Evolutionary conservation across 35 echinoderm and acorn worm genomes (phyloP).

Genomic region (Strongylocentrotus purpuratus): DNA sequence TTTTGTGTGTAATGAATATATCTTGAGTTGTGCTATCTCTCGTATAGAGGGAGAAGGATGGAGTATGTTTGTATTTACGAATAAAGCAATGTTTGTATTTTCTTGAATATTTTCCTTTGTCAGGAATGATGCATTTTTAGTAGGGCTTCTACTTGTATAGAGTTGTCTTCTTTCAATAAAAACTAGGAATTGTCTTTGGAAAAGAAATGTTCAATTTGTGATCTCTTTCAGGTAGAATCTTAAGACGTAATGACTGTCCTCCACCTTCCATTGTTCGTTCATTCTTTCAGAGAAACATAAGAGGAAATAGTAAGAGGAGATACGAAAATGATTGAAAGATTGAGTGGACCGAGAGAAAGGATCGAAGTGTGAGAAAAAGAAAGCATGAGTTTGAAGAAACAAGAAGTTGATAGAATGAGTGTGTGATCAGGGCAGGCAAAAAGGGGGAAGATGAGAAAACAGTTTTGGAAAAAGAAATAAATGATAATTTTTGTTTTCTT

Average conservation of each 20-base stretch:
- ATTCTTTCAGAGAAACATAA: no score
- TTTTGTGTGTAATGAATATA: not conserved
- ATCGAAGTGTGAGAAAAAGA: not conserved
- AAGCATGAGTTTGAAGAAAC: not conserved
- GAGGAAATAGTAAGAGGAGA: not conserved
- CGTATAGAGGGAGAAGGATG: not conserved
- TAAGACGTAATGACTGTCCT: not conserved
- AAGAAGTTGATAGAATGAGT: not conserved
- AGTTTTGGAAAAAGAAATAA: not conserved
- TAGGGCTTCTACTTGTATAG: slow-evolving; percentile 40
- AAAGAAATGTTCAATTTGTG: not conserved
- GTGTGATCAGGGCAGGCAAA: not conserved
- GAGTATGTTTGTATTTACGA: slow-evolving; percentile 29
- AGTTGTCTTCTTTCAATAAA: slow-evolving; percentile 42
- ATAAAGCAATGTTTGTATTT: slow-evolving; percentile 39
- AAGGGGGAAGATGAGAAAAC: no score
- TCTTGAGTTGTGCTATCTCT: not conserved
- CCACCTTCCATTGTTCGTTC: not conserved
- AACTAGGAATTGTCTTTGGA: slow-evolving; percentile 32
- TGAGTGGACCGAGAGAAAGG: not conserved
- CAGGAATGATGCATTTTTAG: not conserved
- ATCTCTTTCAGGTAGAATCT: not conserved
- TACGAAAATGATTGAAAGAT: not conserved
- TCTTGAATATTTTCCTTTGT: slow-evolving; percentile 30
- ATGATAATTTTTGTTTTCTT: no score